Evolutionary conservation across 2,113 vertebrate species (phyloP).

Genomic region (Lichenostomus cassidix): DNA sequence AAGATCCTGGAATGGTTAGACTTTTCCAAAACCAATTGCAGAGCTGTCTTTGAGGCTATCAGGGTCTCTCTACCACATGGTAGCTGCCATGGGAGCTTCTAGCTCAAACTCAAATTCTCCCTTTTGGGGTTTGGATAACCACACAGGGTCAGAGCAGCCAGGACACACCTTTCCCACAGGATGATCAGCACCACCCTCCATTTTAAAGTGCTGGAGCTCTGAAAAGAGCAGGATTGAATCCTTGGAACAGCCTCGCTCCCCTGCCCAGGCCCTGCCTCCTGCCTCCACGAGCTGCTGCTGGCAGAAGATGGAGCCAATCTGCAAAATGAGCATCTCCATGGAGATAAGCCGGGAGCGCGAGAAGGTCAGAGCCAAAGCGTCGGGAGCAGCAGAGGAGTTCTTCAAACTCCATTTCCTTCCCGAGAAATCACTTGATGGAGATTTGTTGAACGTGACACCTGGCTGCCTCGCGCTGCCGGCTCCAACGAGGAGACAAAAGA

Average conservation of each 20-base stretch:
- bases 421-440: slow-evolving; percentile 65
- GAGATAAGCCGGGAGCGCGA: background rate
- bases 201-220: background rate
- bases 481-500: slow-evolving; percentile 71
- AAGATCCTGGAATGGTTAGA: background rate
- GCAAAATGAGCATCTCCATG: slow-evolving; percentile 57
- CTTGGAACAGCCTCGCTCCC: background rate
- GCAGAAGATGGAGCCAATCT: slow-evolving; percentile 43
- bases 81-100: background rate
- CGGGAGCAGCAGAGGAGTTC: slow-evolving; percentile 54
- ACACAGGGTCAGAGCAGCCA: fast-evolving
- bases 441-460: slow-evolving; percentile 77
- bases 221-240: background rate
- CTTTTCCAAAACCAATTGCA: background rate
- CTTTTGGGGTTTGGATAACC: background rate
- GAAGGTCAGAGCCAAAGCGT: slow-evolving; percentile 47
- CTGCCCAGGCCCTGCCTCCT: background rate
- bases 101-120: background rate
- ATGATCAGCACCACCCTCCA: too few species aligned
- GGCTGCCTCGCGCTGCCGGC: slow-evolving; percentile 52
- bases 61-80: background rate
- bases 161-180: background rate
- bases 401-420: slow-evolving; percentile 67
- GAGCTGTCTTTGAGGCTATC: too few species aligned
- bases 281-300: background rate